These are phyloP conservation scores for Xanthia togata DNA, from an alignment of 2,888 invertebrate genomes.

Conservation along the genomic window DNA sequence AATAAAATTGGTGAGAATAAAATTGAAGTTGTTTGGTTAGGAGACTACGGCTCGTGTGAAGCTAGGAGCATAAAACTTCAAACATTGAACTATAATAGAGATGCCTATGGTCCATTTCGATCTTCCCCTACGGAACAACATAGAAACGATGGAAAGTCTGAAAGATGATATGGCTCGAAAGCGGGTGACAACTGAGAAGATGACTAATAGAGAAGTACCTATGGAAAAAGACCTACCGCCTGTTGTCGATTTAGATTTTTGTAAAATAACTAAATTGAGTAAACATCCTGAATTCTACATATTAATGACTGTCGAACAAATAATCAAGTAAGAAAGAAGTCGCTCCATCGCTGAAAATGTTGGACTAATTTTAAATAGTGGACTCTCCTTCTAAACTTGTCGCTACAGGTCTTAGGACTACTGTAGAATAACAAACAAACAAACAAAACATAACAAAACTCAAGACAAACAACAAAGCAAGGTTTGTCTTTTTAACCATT, in stretches of 20 bases:
- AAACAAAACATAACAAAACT: background rate
- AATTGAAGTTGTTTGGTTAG: conserved; percentile 1
- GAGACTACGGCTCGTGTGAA: background rate
- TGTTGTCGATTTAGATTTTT: background rate
- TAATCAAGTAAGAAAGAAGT: background rate
- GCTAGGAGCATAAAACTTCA: background rate
- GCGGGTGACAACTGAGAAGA: too few relatives aligned
- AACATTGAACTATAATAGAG: background rate
- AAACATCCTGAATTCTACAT: background rate
- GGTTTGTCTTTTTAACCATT: background rate
- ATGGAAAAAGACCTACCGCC: background rate
- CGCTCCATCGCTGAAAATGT: too few relatives aligned
- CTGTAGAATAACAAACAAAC: background rate
- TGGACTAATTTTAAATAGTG: background rate
- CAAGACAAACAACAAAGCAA: background rate
- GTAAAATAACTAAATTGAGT: background rate
- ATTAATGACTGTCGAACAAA: background rate
- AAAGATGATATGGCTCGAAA: background rate
- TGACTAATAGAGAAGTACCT: background rate
- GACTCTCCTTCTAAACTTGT: background rate
- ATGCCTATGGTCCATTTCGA: background rate
- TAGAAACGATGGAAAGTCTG: background rate
- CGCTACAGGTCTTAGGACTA: background rate
- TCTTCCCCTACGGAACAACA: background rate
- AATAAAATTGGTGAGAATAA: conserved; percentile 36